Evolutionary conservation across 2,113 vertebrate species (phyloP).

Genomic region (Callaeas wilsoni): DNA sequence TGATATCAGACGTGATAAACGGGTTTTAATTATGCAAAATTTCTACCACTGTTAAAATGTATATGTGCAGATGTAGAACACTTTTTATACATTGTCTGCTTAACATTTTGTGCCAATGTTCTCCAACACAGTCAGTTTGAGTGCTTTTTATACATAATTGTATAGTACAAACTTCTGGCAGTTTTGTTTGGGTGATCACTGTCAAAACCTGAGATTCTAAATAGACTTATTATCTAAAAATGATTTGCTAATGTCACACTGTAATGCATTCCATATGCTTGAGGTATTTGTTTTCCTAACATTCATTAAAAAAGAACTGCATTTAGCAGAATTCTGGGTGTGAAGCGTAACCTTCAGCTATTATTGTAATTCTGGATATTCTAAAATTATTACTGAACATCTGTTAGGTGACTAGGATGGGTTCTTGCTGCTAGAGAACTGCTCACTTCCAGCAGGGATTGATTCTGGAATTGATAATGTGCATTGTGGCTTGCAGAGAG

Average conservation of each 20-base stretch:
- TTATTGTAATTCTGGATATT: not conserved
- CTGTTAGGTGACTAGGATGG: not conserved
- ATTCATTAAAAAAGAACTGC: not conserved
- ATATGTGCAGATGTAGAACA: not conserved
- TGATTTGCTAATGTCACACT: not conserved
- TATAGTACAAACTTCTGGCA: not conserved
- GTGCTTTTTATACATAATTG: not conserved
- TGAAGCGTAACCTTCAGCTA: not conserved
- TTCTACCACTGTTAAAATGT: not conserved
- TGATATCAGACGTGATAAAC: not conserved
- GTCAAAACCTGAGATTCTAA: not conserved
- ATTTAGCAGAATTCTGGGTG: not conserved
- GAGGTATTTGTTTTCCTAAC: not conserved
- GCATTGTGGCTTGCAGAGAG: conserved; percentile 72
- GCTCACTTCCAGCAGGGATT: not conserved
- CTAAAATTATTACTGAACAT: not conserved
- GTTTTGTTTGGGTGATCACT: not conserved
- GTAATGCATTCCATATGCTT: not conserved
- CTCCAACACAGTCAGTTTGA: not conserved
- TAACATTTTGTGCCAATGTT: not conserved
- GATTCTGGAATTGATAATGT: not conserved
- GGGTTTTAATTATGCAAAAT: not conserved
- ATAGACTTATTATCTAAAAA: not conserved
- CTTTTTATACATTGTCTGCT: not conserved
- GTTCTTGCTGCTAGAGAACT: not conserved